These are phyloP conservation scores for Omphaloscelis lunosa DNA, from an alignment of 2,888 invertebrate genomes.

Conservation along the genomic window DNA sequence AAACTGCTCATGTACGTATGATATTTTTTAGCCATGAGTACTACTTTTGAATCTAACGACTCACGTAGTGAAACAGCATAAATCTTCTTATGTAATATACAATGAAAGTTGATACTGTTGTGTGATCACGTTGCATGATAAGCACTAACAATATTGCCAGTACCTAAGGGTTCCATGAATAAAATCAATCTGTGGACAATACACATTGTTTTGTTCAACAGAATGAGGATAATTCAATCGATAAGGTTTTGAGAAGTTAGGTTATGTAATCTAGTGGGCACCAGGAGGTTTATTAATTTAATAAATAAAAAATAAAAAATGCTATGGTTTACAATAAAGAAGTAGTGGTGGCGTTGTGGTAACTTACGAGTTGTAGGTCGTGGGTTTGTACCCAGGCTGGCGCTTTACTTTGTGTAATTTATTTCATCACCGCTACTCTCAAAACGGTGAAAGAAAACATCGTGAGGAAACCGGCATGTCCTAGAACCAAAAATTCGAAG, in stretches of 20 bases:
- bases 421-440: too few species aligned
- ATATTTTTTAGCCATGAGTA: neutral
- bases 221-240: neutral
- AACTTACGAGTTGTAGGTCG: too few species aligned
- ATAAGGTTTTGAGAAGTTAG: neutral
- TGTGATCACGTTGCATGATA: conserved; percentile 25
- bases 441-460: too few species aligned
- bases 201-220: too few species aligned
- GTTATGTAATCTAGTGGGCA: neutral
- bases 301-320: too few species aligned
- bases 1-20: neutral
- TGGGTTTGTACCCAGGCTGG: too few species aligned
- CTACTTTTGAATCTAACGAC: neutral
- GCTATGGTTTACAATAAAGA: too few species aligned
- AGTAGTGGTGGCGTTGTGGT: too few species aligned
- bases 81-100: neutral
- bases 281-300: neutral
- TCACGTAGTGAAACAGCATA: conserved; percentile 25
- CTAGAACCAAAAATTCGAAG: too few species aligned
- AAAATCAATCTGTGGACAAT: neutral
- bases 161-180: neutral
- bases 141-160: neutral
- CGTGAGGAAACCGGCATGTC: too few species aligned
- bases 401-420: too few species aligned
- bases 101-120: conserved; percentile 32